Conservation (phyloP, 2,797 vertebrate species). For the Pseudomugil gertrudae region DNA sequence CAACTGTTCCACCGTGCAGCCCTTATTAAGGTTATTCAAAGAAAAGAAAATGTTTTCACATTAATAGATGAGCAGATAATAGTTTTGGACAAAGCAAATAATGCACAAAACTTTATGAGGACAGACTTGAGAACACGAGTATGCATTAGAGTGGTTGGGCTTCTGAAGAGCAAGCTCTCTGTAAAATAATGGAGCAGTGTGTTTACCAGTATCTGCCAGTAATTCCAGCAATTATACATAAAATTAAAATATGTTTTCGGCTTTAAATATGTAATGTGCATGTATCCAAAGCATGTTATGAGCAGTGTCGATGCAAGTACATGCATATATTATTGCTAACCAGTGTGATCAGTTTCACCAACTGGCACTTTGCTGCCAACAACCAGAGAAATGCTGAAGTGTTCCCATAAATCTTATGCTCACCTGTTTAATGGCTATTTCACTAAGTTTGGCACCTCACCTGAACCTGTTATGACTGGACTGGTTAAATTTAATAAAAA, state of each 20-base stretch:
- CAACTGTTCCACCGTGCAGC: too few species aligned
- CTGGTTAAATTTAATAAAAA: slow-evolving; percentile 35
- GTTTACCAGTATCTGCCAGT: too few species aligned
- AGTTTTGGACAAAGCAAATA: slow-evolving; percentile 62
- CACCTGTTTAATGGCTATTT: slow-evolving; percentile 49
- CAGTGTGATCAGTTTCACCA: slow-evolving; percentile 37
- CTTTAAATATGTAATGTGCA: slow-evolving; percentile 31
- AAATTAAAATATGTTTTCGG: slow-evolving; percentile 43
- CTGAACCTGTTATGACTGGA: slow-evolving; percentile 4
- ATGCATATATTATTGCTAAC: slow-evolving; percentile 15
- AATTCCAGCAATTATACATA: slow-evolving; percentile 51
- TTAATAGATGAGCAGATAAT: slow-evolving; percentile 47
- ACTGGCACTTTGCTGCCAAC: slow-evolving; percentile 26
- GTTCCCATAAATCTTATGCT: slow-evolving; percentile 37
- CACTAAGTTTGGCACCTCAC: slow-evolving; percentile 16
- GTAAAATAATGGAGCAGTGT: slow-evolving; percentile 62
- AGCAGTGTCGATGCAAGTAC: slow-evolving; percentile 8
- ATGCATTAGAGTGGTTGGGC: slow-evolving; percentile 64
- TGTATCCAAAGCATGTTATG: slow-evolving; percentile 6
- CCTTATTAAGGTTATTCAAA: too few species aligned
- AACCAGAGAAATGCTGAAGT: slow-evolving; percentile 10
- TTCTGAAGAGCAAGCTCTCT: slow-evolving; percentile 67
- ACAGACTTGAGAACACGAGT: slow-evolving; percentile 68
- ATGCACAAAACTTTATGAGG: slow-evolving; percentile 51
- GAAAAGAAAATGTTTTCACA: too few species aligned